Conservation (phyloP, 2,888 invertebrate species). For the Drosophila neonasuta region DNA sequence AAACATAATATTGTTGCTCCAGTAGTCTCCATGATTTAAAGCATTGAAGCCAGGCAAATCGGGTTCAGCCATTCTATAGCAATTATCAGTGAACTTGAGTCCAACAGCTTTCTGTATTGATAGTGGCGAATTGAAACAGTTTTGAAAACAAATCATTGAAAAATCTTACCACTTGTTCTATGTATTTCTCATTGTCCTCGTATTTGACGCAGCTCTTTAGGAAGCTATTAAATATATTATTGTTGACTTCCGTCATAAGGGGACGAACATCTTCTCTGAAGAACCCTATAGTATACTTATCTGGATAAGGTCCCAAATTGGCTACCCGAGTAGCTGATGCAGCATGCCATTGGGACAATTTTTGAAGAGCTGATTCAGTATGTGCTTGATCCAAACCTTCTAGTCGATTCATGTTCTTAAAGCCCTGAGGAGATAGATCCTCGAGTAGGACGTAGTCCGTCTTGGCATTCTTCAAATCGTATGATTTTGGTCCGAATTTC, state of each 20-base stretch:
- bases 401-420: conserved; percentile 68
- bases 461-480: conserved; percentile 47
- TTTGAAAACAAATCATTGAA: neutral
- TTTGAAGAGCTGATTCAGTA: conserved; percentile 63
- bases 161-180: conserved; percentile 61
- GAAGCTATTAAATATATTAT: conserved; percentile 21
- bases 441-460: conserved; percentile 65
- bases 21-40: conserved; percentile 72
- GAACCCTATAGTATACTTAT: conserved; percentile 21
- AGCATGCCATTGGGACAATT: conserved; percentile 77
- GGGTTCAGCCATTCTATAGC: conserved; percentile 22
- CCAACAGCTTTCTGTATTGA: conserved; percentile 44
- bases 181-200: conserved; percentile 50
- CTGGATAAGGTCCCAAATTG: conserved; percentile 54
- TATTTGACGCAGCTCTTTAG: conserved; percentile 43
- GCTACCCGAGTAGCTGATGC: conserved; percentile 67
- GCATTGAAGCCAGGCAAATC: conserved; percentile 64
- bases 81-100: conserved; percentile 3
- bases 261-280: conserved; percentile 42
- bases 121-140: accelerated
- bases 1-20: conserved; percentile 77
- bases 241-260: conserved; percentile 34
- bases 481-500: conserved; percentile 66
- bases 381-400: conserved; percentile 73
- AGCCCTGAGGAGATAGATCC: conserved; percentile 65